Conservation (phyloP, 2,888 invertebrate species). For the Tethea ocularis region DNA sequence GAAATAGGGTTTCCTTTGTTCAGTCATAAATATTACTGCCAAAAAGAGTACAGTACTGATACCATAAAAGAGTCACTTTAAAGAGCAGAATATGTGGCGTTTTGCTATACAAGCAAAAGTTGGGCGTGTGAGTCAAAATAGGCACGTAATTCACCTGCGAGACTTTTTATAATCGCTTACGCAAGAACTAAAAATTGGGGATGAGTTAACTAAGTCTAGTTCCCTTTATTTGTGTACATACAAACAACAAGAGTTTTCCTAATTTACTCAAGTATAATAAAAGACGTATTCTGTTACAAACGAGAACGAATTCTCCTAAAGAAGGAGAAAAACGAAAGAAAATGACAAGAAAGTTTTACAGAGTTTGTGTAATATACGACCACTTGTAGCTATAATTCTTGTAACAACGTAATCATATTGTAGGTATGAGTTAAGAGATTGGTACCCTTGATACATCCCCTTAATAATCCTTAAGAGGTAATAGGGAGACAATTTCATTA, state of each 20-base stretch:
- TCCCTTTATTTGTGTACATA: no score
- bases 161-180: no score
- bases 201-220: no score
- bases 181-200: no score
- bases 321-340: neutral
- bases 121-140: neutral
- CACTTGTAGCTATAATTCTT: slow-evolving; percentile 25
- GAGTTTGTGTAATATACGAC: slow-evolving; percentile 1
- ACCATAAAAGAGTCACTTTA: slow-evolving; percentile 14
- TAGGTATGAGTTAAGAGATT: slow-evolving; percentile 38
- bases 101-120: neutral
- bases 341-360: neutral
- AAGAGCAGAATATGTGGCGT: no score
- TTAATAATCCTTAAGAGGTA: slow-evolving; percentile 20
- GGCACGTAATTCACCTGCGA: no score
- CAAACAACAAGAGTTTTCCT: neutral
- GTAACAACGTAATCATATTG: slow-evolving; percentile 35
- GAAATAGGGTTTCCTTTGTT: slow-evolving; percentile 28
- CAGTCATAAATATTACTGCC: slow-evolving; percentile 19
- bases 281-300: neutral
- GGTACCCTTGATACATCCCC: slow-evolving; percentile 39
- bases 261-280: slow-evolving; percentile 1
- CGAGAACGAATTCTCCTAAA: neutral
- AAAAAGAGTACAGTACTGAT: slow-evolving; percentile 19
- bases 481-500: slow-evolving; percentile 40